Evolutionary conservation across 2,797 vertebrate genomes (phyloP).

Genomic region (Channallabes apus): DNA sequence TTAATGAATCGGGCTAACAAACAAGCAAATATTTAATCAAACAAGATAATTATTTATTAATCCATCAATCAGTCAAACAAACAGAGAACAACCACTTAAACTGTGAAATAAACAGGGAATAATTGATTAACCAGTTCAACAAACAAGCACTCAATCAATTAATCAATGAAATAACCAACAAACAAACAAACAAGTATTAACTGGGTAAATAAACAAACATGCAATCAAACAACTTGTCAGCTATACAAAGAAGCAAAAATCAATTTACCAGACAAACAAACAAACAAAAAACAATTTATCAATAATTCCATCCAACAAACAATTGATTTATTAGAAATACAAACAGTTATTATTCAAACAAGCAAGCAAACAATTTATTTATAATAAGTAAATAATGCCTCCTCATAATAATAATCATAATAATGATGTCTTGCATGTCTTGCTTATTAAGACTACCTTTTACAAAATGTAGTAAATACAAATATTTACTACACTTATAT

Average conservation of each 20-base stretch:
- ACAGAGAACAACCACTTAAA: neutral
- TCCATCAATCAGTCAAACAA: neutral
- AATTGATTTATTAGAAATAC: neutral
- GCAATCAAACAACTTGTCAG: neutral
- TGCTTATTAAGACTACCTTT: neutral
- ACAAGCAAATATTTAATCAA: neutral
- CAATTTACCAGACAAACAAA: neutral
- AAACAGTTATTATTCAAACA: neutral
- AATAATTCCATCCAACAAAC: neutral
- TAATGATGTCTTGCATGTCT: neutral
- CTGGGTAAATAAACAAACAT: too few species aligned
- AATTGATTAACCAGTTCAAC: neutral
- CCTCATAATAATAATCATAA: neutral
- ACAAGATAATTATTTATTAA: neutral
- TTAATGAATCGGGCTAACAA: neutral
- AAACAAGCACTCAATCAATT: neutral
- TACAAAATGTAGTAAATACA: neutral
- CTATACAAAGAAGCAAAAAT: neutral
- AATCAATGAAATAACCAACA: neutral
- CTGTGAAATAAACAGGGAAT: neutral
- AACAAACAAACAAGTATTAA: neutral
- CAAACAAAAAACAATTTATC: neutral
- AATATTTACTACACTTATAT: neutral
- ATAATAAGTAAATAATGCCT: neutral
- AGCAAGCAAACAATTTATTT: neutral